A percentile compares a stretch with the other conserved stretches of the same genome.
phyloP scores from a whole-genome alignment of 2,113 vertebrate species.

The Lichenostomus cassidix region DNA sequence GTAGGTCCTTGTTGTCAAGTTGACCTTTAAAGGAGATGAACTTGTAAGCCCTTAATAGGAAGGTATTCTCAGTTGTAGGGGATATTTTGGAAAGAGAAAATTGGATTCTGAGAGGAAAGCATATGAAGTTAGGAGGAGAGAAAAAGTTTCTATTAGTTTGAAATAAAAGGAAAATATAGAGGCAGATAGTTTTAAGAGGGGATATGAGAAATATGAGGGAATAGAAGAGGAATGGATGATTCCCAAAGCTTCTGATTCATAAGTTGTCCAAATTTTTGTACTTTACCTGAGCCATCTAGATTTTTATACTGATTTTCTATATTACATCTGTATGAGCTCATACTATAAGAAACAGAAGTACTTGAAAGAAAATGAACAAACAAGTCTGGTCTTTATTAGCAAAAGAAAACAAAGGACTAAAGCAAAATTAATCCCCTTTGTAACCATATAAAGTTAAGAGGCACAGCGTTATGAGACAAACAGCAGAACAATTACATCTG shows the following conservation, averaged over 20 bases:
- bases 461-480: constrained; percentile 52
- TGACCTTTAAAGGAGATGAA: background rate
- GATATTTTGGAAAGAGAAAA: background rate
- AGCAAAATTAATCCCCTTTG: constrained; percentile 74
- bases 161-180: background rate
- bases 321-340: constrained; percentile 41
- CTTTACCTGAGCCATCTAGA: constrained; percentile 25
- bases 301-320: constrained; percentile 13
- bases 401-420: constrained; percentile 67
- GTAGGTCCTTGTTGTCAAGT: background rate
- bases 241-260: background rate
- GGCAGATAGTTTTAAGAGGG: background rate
- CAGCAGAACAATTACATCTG: constrained; percentile 62
- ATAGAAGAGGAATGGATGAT: background rate
- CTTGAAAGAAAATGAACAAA: constrained; percentile 66
- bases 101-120: background rate
- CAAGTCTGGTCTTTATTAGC: constrained; percentile 70
- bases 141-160: background rate
- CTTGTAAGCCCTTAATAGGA: background rate
- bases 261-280: background rate
- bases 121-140: background rate
- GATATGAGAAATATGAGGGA: background rate
- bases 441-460: constrained; percentile 65
- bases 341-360: constrained; percentile 62
- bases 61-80: background rate